Evolutionary conservation across 2,888 invertebrate species (phyloP).

Genomic region (Pecten maximus): DNA sequence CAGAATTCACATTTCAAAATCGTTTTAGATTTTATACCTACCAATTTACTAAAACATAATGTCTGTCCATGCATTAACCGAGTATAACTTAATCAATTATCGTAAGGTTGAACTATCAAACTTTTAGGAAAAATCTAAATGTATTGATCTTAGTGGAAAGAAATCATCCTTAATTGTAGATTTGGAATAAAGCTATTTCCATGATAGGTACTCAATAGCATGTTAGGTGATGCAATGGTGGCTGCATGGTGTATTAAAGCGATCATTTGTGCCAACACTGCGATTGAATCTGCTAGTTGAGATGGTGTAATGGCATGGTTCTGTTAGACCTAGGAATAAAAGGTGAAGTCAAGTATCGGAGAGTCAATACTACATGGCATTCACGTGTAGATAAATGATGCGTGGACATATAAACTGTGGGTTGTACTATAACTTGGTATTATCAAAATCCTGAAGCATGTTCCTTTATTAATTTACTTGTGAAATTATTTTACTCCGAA

Average conservation of each 20-base stretch:
- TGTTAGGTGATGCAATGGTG: conserved; percentile 21
- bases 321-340: background rate
- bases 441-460: background rate
- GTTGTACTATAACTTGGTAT: background rate
- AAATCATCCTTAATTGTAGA: conserved; percentile 21
- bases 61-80: background rate
- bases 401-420: background rate
- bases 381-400: background rate
- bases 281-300: background rate
- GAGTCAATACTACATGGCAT: background rate
- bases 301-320: background rate
- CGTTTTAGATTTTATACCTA: background rate
- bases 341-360: background rate
- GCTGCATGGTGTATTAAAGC: background rate
- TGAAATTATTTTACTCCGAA: background rate
- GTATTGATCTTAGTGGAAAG: conserved; percentile 25
- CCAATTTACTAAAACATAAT: conserved; percentile 13
- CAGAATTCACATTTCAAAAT: background rate
- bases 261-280: background rate
- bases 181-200: background rate
- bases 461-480: background rate
- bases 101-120: background rate
- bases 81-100: background rate
- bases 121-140: background rate
- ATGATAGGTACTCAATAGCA: conserved; percentile 18